Evolutionary conservation across 2,888 invertebrate genomes (phyloP).

Genomic region (Trisateles emortualis): DNA sequence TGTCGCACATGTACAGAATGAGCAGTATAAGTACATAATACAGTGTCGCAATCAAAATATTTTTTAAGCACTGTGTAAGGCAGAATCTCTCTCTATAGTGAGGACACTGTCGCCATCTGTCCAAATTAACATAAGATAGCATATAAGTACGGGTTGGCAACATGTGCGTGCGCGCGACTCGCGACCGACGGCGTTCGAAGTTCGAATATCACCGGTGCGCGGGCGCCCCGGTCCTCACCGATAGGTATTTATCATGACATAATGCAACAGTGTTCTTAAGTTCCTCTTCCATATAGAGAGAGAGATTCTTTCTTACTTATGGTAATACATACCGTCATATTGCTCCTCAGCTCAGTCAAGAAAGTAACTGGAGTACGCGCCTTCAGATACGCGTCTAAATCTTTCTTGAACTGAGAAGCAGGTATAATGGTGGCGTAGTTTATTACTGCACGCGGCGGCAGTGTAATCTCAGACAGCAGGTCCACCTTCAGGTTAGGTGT

Average conservation of each 20-base stretch:
- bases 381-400: slow-evolving; percentile 98
- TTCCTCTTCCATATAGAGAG: no score
- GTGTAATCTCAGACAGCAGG: slow-evolving; percentile 94
- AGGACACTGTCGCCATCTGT: no score
- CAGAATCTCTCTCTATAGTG: no score
- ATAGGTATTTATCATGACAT: no score
- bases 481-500: slow-evolving; percentile 98
- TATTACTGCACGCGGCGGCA: slow-evolving; percentile 95
- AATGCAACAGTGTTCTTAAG: background rate
- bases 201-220: no score
- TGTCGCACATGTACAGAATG: background rate
- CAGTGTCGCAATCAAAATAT: background rate
- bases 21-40: background rate
- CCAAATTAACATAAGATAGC: no score
- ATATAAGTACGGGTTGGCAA: no score
- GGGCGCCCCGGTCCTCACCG: no score
- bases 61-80: no score
- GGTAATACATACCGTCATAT: slow-evolving; percentile 90
- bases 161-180: no score
- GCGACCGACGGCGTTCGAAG: no score
- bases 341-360: slow-evolving; percentile 95
- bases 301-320: no score
- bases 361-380: slow-evolving; percentile 98
- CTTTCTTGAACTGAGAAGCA: slow-evolving; percentile 96
- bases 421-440: slow-evolving; percentile 96